Percentiles rank a stretch among this genome's conserved stretches.
phyloP scores from a whole-genome alignment of 2,888 invertebrate genomes.

The Macrosiphum euphorbiae region DNA sequence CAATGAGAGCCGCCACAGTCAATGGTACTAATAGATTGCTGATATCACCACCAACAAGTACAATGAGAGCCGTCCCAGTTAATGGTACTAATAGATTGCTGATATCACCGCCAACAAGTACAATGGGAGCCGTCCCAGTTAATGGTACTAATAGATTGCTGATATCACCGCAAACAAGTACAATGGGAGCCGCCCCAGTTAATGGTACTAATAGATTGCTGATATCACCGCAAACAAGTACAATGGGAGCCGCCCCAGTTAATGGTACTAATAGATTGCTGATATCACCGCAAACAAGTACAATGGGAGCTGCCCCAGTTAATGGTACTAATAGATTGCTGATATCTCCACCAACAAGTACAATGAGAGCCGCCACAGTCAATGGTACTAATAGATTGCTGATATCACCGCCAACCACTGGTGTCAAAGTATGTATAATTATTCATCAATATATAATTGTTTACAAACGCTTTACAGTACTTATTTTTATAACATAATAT shows the following conservation, averaged over 20 bases:
- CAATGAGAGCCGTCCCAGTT: not conserved
- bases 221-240: not conserved
- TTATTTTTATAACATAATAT: not conserved
- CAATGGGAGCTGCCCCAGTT: not conserved
- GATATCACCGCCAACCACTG: not conserved
- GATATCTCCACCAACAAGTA: no score
- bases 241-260: not conserved
- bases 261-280: slow-evolving; percentile 26
- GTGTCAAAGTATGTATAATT: not conserved
- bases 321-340: slow-evolving; percentile 26
- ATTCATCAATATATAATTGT: not conserved
- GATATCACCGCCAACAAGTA: not conserved
- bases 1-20: not conserved
- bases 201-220: slow-evolving; percentile 26
- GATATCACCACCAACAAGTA: not conserved
- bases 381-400: not conserved
- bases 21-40: slow-evolving; percentile 26
- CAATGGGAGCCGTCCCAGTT: not conserved
- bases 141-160: slow-evolving; percentile 26
- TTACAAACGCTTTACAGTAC: not conserved
- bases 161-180: not conserved
- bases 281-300: not conserved
- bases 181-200: not conserved
- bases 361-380: no score
- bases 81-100: slow-evolving; percentile 26